A percentile compares a stretch with the other conserved stretches of the same genome.
Conservation (phyloP, 2,797 vertebrate genomes). For the Tiaroga cobitis region DNA sequence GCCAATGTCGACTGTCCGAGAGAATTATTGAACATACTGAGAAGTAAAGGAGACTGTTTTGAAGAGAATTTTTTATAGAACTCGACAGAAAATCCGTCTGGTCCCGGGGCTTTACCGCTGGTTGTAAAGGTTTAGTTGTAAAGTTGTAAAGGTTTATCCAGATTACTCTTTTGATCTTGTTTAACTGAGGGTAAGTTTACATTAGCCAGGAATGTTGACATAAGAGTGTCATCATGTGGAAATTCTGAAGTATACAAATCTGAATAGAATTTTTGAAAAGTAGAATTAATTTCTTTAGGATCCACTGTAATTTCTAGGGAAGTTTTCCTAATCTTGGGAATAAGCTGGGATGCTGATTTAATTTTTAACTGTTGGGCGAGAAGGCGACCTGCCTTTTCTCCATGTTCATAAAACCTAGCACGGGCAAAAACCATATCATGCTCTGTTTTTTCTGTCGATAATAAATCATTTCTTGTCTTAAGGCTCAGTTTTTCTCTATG, state of each 20-base stretch:
- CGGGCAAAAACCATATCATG: background rate
- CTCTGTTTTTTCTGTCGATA: background rate
- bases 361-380: slow-evolving; percentile 14
- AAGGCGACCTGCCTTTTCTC: background rate
- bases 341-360: slow-evolving; percentile 15
- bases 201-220: background rate
- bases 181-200: background rate
- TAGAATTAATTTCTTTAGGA: background rate
- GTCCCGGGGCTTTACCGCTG: slow-evolving; percentile 21
- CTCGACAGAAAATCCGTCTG: slow-evolving; percentile 22
- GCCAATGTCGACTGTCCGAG: background rate
- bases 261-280: slow-evolving; percentile 9
- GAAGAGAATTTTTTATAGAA: slow-evolving; percentile 20
- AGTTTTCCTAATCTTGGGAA: background rate
- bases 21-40: slow-evolving; percentile 15
- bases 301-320: background rate
- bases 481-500: slow-evolving; percentile 9
- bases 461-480: slow-evolving; percentile 20
- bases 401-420: slow-evolving; percentile 14
- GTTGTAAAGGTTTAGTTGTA: too few relatives aligned
- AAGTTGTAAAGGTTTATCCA: too few relatives aligned
- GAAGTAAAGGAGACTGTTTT: slow-evolving; percentile 3
- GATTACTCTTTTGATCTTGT: too few relatives aligned
- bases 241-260: slow-evolving; percentile 2
- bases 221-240: background rate